phyloP scores from a whole-genome alignment of 2,888 invertebrate genomes.

The Drosophila subquinaria region DNA sequence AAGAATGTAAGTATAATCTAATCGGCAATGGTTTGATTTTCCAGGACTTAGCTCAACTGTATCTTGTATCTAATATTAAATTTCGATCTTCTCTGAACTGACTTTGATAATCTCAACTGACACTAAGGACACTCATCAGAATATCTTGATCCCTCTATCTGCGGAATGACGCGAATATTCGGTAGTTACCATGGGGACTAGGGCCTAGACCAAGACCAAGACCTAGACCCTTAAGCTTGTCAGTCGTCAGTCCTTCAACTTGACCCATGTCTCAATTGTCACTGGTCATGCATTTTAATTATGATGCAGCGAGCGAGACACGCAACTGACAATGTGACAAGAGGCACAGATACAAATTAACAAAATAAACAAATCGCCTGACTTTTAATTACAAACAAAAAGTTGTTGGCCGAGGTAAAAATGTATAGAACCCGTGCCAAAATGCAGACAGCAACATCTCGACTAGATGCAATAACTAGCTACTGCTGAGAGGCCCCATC shows the following conservation, averaged over 20 bases:
- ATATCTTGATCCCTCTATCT: constrained; percentile 5
- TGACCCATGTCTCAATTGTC: constrained; percentile 69
- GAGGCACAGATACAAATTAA: constrained; percentile 67
- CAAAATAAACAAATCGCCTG: constrained; percentile 76
- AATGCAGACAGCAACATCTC: constrained; percentile 42
- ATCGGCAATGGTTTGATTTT: neutral
- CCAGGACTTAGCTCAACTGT: neutral
- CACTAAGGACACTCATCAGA: constrained; percentile 4
- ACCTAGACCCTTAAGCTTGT: constrained; percentile 29
- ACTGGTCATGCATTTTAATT: constrained; percentile 78
- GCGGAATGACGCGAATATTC: constrained; percentile 46
- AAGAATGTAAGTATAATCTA: neutral
- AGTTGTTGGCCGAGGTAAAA: constrained; percentile 21
- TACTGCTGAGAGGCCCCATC: constrained; percentile 13
- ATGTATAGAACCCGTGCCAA: constrained; percentile 50
- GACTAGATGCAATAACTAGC: constrained; percentile 45
- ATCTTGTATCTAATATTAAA: neutral
- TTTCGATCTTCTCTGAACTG: constrained; percentile 12
- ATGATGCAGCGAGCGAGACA: constrained; percentile 78
- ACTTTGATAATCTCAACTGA: constrained; percentile 36
- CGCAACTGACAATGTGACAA: constrained; percentile 78
- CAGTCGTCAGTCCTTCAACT: constrained; percentile 67
- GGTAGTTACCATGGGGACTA: constrained; percentile 34
- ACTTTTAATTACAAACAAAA: constrained; percentile 64
- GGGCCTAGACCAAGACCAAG: constrained; percentile 11